Conservation (phyloP, 2,113 vertebrate species). For the Ivindomyrus marchei region DNA sequence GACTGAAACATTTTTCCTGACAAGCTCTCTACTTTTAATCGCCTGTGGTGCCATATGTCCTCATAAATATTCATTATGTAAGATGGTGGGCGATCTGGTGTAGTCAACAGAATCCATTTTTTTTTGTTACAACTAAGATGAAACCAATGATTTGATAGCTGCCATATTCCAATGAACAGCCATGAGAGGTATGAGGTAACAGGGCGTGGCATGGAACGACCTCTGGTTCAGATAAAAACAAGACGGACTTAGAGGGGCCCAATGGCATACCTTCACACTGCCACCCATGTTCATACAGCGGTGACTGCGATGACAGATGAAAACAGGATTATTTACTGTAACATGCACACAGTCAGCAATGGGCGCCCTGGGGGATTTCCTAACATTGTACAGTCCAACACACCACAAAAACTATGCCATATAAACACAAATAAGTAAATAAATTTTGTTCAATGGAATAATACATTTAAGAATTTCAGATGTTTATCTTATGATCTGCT, state of each 20-base stretch:
- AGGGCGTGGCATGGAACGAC: neutral
- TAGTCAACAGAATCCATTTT: slow-evolving; percentile 8
- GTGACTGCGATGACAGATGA: neutral
- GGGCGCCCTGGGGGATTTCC: neutral
- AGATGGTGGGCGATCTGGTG: neutral
- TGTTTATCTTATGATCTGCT: neutral
- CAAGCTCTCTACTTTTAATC: slow-evolving; percentile 12
- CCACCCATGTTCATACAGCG: neutral
- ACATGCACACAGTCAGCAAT: neutral
- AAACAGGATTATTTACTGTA: neutral
- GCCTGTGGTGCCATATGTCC: slow-evolving; percentile 12
- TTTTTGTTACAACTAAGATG: neutral
- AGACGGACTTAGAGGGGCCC: neutral
- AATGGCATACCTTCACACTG: neutral
- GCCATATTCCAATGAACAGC: neutral
- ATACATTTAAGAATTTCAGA: neutral
- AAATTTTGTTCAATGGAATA: neutral
- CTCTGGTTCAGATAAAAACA: neutral
- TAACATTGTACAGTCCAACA: neutral
- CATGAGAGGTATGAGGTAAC: neutral
- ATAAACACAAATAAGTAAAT: neutral
- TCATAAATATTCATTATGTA: slow-evolving; percentile 14
- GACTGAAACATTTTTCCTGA: slow-evolving; percentile 7
- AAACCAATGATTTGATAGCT: slow-evolving; percentile 1
- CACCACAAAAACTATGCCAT: neutral